A percentile compares a stretch with the other conserved stretches of the same genome.
Evolutionary conservation across 2,888 invertebrate species (phyloP).

Genomic region (Amphimallon solstitiale): DNA sequence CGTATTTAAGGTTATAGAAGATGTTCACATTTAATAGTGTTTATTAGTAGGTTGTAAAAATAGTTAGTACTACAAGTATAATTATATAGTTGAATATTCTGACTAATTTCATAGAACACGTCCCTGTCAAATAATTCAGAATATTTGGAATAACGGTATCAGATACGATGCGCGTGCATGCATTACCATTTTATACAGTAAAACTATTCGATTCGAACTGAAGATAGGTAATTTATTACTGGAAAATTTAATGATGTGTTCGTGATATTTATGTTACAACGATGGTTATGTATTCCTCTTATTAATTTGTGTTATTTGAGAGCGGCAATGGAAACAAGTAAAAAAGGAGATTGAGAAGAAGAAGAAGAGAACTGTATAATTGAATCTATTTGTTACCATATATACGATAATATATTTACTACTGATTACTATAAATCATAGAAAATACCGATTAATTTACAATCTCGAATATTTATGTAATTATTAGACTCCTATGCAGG

Average conservation of each 20-base stretch:
- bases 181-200: background rate
- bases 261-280: constrained; percentile 30
- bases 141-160: no score
- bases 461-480: constrained; percentile 41
- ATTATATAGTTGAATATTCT: no score
- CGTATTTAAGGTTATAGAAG: no score
- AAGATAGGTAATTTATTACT: constrained; percentile 11
- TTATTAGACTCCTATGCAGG: constrained; percentile 43
- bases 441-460: constrained; percentile 40
- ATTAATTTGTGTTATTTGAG: constrained; percentile 38
- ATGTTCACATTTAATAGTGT: no score
- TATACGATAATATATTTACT: constrained; percentile 41
- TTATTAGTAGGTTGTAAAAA: no score
- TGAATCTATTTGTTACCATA: constrained; percentile 39
- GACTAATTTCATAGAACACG: no score
- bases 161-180: no score
- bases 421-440: constrained; percentile 44
- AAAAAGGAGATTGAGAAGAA: constrained; percentile 1
- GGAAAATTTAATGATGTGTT: constrained; percentile 26
- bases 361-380: constrained; percentile 30
- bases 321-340: constrained; percentile 3
- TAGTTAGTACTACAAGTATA: no score
- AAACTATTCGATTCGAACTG: constrained; percentile 11
- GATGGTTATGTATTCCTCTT: constrained; percentile 35
- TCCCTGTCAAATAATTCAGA: no score